These are phyloP conservation scores for Pycnonotus jocosus DNA, from an alignment of 2,113 vertebrate genomes.

Conservation along the genomic window DNA sequence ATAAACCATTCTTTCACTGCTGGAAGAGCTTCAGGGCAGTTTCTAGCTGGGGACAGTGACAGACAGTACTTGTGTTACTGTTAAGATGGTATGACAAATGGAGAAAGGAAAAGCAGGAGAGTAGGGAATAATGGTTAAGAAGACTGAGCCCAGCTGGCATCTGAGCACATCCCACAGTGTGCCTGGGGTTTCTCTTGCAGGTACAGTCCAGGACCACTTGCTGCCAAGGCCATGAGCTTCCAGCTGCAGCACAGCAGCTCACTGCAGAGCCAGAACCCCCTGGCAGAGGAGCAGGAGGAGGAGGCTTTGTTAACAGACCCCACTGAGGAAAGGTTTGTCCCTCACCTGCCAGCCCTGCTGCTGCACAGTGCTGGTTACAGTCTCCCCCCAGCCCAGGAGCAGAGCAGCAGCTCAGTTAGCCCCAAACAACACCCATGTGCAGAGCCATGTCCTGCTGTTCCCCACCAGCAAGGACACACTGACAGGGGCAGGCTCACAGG, in stretches of 20 bases:
- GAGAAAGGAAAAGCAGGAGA: neutral
- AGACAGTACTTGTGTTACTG: neutral
- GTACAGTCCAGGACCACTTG: neutral
- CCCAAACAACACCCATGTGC: neutral
- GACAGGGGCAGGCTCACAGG: neutral
- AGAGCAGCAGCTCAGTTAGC: neutral
- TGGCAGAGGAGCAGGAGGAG: neutral
- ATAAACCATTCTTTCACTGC: neutral
- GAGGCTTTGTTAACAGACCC: conserved; percentile 7
- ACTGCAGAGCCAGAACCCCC: neutral
- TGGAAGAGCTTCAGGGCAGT: neutral
- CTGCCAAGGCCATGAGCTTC: conserved; percentile 5
- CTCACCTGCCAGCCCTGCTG: neutral
- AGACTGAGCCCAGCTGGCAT: neutral
- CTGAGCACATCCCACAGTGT: neutral
- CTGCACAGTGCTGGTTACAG: neutral
- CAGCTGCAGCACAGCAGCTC: conserved; percentile 22
- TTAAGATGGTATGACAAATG: neutral
- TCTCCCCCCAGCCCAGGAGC: neutral
- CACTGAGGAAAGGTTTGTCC: conserved; percentile 65
- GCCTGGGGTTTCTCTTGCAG: neutral
- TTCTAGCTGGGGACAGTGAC: neutral
- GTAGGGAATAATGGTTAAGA: neutral
- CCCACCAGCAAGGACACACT: neutral
- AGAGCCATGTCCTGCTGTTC: neutral